Base-by-base conservation (phyloP, 1,140 invertebrate genomes). In the Drosophila prosaltans region DNA sequence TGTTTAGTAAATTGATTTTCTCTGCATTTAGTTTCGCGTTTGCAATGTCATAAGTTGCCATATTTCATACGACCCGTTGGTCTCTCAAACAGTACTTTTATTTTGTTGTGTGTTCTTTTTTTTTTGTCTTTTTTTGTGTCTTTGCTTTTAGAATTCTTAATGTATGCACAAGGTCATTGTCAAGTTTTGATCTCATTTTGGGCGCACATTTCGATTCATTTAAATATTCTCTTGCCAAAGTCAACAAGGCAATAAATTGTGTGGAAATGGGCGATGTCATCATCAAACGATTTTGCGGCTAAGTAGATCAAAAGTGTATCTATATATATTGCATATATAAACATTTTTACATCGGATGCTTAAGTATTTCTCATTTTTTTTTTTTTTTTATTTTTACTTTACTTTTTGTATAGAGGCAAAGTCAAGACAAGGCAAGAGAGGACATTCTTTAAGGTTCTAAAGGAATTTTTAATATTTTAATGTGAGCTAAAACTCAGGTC, bases 391-490 rank as follows among this genome's bases (percentile, higher is more conserved):
- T 30, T 30, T 7, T 36, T 36, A 6, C 6, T 36, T 36, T 36
- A 5, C 32, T 36, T 36, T 36, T 36, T 36, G 1, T 36, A 36
- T 24, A 36, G 30, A 3, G 10, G 32, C 55, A 68, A 28, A 11
- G 36, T 11, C 59, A 41, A 9, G 64, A 55, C 43, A 57, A 30
- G 24, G 7, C 21, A 24, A 26, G n/a, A 26, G n/a, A 16, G n/a
- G 59, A 32, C 48, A 74, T 68, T 65, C 65, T 73, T 66, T 36
- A 60, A 36, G 57, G 67, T 68, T 85, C 75, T 76, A 64, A 90
- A 75, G 65, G 85, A 89, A 89, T 89, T 89, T 89, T 85, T 85
- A 89, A 89, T 85, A 89, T 85, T 90, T 90, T 85, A 85, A 81
- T 79, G 82, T 79, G 78, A 58, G 59, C 45, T 21, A 24, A 59